Percentiles rank a stretch among this genome's conserved stretches.
Evolutionary conservation across 2,113 vertebrate species (phyloP).

Genomic region (Otolemur garnettii): DNA sequence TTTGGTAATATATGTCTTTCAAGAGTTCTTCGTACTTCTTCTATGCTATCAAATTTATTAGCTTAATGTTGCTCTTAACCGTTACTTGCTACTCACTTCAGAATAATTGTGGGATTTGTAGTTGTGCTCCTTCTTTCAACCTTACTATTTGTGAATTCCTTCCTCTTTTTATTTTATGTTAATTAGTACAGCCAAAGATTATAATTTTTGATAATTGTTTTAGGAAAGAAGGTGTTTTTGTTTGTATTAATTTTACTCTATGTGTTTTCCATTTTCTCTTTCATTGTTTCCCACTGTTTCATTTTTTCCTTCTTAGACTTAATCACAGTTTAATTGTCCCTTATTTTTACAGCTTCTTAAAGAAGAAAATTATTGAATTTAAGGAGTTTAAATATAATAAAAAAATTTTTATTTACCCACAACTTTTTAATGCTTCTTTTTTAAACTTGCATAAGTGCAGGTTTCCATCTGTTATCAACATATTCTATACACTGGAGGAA

Average conservation of each 20-base stretch:
- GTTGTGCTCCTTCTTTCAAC: neutral
- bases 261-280: neutral
- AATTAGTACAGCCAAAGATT: neutral
- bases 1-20: neutral
- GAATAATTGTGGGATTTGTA: neutral
- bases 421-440: neutral
- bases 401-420: neutral
- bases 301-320: neutral
- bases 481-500: neutral
- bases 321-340: neutral
- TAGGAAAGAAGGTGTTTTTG: neutral
- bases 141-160: neutral
- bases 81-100: neutral
- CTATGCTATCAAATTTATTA: neutral
- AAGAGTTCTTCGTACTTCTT: neutral
- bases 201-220: neutral
- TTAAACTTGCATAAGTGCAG: neutral
- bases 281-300: neutral
- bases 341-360: neutral
- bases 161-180: neutral
- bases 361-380: neutral
- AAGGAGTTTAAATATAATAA: neutral
- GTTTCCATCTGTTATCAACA: neutral
- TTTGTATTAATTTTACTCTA: neutral
- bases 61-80: neutral